Conservation (phyloP, 2,113 vertebrate genomes). For the Nothoprocta perdicaria region DNA sequence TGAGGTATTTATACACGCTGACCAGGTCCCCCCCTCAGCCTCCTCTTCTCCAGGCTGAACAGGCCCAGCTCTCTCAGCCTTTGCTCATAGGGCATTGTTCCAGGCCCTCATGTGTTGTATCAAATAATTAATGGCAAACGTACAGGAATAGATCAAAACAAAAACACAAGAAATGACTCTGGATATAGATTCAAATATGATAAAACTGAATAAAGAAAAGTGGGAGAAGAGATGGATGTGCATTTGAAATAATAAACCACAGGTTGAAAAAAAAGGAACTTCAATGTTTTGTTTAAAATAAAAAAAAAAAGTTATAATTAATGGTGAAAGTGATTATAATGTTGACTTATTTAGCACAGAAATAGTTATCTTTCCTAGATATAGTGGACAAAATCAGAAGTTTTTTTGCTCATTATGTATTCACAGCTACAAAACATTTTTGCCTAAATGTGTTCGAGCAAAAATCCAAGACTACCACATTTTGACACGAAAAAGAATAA, state of each 20-base stretch:
- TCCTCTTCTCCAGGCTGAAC: too few species aligned
- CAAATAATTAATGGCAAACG: too few species aligned
- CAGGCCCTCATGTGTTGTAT: too few species aligned
- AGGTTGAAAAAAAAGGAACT: not conserved
- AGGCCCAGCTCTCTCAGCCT: too few species aligned
- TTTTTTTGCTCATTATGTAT: constrained; percentile 47
- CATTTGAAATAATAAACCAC: not conserved
- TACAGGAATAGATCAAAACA: too few species aligned
- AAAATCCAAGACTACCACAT: constrained; percentile 95
- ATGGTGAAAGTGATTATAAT: not conserved
- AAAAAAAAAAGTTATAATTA: not conserved
- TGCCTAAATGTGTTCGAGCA: constrained; percentile 87
- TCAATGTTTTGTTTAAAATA: not conserved
- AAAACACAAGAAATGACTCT: too few species aligned
- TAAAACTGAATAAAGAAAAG: not conserved
- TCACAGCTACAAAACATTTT: constrained; percentile 93
- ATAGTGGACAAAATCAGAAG: constrained; percentile 20
- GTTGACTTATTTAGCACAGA: not conserved
- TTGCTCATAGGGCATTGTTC: too few species aligned
- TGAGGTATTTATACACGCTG: too few species aligned
- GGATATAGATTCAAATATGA: not conserved
- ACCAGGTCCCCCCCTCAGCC: too few species aligned
- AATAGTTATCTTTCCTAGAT: constrained; percentile 11
- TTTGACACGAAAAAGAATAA: constrained; percentile 94
- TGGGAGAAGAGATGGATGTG: not conserved